Conservation (phyloP, 2,113 vertebrate genomes). For the Panthera leo region DNA sequence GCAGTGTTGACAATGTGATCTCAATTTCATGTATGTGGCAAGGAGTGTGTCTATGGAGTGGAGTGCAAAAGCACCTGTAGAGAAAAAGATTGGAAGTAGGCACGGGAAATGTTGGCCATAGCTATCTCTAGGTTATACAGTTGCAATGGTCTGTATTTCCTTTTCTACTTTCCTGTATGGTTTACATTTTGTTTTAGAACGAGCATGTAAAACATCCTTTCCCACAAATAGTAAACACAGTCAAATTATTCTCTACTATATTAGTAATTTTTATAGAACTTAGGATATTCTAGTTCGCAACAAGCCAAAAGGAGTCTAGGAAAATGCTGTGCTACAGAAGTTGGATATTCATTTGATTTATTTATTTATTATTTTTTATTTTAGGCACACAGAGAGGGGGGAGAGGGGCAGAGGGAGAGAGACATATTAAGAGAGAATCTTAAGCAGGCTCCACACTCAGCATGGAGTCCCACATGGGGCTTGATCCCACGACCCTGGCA, state of each 20-base stretch:
- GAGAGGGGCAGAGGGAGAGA: too few relatives aligned
- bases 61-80: background rate
- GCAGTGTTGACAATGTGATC: background rate
- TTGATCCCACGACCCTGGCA: too few relatives aligned
- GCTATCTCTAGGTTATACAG: background rate
- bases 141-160: background rate
- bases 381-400: too few relatives aligned
- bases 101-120: rapidly evolving
- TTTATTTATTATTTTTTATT: too few relatives aligned
- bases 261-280: background rate
- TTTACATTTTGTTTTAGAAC: constrained; percentile 30
- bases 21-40: background rate
- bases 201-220: background rate
- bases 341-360: background rate
- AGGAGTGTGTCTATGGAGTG: background rate
- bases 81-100: background rate
- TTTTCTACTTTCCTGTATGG: background rate
- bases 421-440: too few relatives aligned
- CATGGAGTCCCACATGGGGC: too few relatives aligned
- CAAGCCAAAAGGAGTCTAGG: background rate
- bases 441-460: too few relatives aligned
- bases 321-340: background rate
- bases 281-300: background rate
- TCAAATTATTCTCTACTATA: background rate
- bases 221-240: background rate